Evolutionary conservation across 2,888 invertebrate genomes (phyloP).

Genomic region (Zhuqinia jingwanae): DNA sequence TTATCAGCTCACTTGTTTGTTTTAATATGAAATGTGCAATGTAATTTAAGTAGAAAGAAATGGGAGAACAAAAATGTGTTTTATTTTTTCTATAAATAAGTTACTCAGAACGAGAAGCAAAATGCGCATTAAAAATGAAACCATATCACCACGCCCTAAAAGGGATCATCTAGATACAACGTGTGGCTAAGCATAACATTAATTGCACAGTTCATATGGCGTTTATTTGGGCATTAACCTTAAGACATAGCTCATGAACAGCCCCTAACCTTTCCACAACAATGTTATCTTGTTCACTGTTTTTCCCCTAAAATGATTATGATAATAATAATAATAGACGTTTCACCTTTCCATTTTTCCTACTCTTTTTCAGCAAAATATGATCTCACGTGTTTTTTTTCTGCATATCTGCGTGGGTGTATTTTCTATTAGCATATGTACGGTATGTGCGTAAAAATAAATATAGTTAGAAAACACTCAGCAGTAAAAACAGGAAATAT

Average conservation of each 20-base stretch:
- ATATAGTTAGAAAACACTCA: not conserved
- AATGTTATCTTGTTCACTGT: not conserved
- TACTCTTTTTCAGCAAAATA: too few relatives aligned
- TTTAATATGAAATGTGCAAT: not conserved
- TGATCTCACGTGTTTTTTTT: not conserved
- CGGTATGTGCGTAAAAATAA: not conserved
- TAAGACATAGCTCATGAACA: not conserved
- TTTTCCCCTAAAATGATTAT: not conserved
- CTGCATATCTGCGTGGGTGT: slow-evolving; percentile 1
- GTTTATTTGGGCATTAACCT: too few relatives aligned
- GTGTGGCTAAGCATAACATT: too few relatives aligned
- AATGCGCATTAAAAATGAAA: too few relatives aligned
- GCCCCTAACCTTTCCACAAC: not conserved
- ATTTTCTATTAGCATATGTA: not conserved
- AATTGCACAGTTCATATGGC: too few relatives aligned
- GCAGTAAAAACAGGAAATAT: not conserved
- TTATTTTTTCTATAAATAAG: too few relatives aligned
- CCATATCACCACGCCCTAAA: too few relatives aligned
- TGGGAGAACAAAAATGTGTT: not conserved
- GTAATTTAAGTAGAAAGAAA: not conserved
- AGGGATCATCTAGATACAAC: too few relatives aligned
- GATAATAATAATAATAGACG: slow-evolving; percentile 8
- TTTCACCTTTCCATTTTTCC: slow-evolving; percentile 15
- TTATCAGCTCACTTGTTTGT: not conserved
- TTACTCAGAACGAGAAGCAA: too few relatives aligned